A percentile compares a stretch with the other conserved stretches of the same genome.
These are phyloP conservation scores for Danaus melanippus DNA, from an alignment of 1,140 invertebrate species.

Conservation along the genomic window DNA sequence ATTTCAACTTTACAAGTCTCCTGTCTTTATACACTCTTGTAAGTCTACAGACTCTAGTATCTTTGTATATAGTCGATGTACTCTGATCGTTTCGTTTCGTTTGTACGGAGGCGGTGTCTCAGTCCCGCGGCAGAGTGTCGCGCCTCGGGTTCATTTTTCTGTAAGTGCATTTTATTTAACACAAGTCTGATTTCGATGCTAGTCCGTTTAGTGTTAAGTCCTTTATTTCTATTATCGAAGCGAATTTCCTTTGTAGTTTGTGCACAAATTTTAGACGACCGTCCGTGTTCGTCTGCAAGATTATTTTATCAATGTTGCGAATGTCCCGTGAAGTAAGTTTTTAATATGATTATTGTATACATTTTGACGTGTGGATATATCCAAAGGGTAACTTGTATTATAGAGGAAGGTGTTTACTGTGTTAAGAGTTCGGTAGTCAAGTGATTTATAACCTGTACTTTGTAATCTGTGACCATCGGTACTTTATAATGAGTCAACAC, in stretches of 20 bases:
- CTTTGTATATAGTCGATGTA: too few relatives aligned
- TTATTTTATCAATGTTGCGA: constrained; percentile 1
- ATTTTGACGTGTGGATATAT: constrained; percentile 19
- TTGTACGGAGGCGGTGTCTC: too few relatives aligned
- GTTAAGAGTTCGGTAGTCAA: constrained; percentile 20
- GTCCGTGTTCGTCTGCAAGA: constrained; percentile 11
- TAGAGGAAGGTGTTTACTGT: constrained; percentile 37
- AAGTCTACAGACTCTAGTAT: too few relatives aligned
- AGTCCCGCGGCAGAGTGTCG: too few relatives aligned
- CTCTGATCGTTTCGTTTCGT: too few relatives aligned
- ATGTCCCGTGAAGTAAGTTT: not conserved
- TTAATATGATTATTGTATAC: constrained; percentile 2
- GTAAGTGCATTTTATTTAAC: constrained; percentile 15
- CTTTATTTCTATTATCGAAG: constrained; percentile 13
- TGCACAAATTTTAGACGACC: constrained; percentile 32
- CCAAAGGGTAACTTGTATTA: constrained; percentile 43
- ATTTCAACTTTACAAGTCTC: not conserved
- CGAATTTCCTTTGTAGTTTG: constrained; percentile 29
- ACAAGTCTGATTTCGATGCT: constrained; percentile 56
- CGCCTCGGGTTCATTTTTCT: too few relatives aligned
- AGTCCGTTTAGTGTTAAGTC: constrained; percentile 42
- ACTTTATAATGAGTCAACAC: too few relatives aligned
- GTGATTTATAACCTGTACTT: constrained; percentile 2
- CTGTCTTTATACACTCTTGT: too few relatives aligned
- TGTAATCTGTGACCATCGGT: too few relatives aligned